phyloP scores from a whole-genome alignment of 92 coral and sea anemone genomes.

The Chrysogorgia sp. region DNA sequence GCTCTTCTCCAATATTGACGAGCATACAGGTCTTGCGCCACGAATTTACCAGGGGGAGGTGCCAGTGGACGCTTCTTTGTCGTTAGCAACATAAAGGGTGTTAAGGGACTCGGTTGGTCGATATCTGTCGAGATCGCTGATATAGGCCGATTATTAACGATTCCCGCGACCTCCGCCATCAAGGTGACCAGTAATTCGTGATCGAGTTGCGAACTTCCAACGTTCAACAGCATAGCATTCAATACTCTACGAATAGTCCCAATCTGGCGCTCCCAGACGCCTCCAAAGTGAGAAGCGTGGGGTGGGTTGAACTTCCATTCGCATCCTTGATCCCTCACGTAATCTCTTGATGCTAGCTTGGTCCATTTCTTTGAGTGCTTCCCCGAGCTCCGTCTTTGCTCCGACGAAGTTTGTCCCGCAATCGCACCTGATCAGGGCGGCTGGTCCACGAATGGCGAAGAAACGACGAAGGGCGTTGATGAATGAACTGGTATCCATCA shows the following conservation, averaged over 20 bases:
- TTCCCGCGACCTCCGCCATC: slow-evolving; percentile 23
- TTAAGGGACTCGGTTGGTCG: slow-evolving; percentile 32
- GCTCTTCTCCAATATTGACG: slow-evolving; percentile 57
- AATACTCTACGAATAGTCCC: slow-evolving; percentile 24
- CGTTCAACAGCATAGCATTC: slow-evolving; percentile 6
- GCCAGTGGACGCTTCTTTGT: slow-evolving; percentile 34
- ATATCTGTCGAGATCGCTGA: slow-evolving; percentile 25
- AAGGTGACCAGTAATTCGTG: slow-evolving; percentile 25
- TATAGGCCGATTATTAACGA: slow-evolving; percentile 37
- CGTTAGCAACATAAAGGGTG: slow-evolving; percentile 43
- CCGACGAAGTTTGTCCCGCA: slow-evolving; percentile 63
- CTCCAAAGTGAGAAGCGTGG: slow-evolving; percentile 66
- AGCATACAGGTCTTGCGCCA: slow-evolving; percentile 54
- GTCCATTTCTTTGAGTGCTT: slow-evolving; percentile 43
- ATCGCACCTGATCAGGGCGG: slow-evolving; percentile 49
- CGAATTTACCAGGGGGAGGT: slow-evolving; percentile 39
- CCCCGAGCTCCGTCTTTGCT: slow-evolving; percentile 53
- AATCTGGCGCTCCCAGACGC: slow-evolving; percentile 25
- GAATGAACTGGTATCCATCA: slow-evolving; percentile 62
- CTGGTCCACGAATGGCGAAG: slow-evolving; percentile 53
- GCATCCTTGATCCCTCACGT: slow-evolving; percentile 51
- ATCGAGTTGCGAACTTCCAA: slow-evolving; percentile 17
- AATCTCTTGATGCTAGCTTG: slow-evolving; percentile 30
- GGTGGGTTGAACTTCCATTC: slow-evolving; percentile 63
- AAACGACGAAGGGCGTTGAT: slow-evolving; percentile 57